Base-by-base conservation (phyloP, 2,888 invertebrate genomes). In the Erebia aethiops region DNA sequence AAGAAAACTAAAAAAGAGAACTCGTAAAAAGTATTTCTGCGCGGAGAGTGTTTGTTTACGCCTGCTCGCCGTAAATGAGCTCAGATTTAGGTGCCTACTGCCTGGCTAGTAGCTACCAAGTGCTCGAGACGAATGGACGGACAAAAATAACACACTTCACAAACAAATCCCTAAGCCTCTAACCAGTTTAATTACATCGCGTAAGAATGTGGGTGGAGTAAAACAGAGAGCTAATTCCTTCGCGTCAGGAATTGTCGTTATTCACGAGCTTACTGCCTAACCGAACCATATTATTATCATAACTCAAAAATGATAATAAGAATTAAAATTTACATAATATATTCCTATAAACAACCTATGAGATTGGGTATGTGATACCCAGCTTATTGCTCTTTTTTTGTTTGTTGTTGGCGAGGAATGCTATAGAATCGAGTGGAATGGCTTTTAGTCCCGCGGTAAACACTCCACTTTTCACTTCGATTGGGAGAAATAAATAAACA, bases 11-110 rank as follows among this genome's bases (percentile, higher is more conserved):
- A 57, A 57, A 26, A 21, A 14, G 21, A 43, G 16, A 41, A 43
- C 41, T 60, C 60, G 16, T 60, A 60, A 60, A 60, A 60, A 3
- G 41, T 60, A 60, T 60, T 43, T 60, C 43, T 16, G 60, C 11
- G 60, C 60, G 10, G 41, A 3, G 56, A 26, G 41, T 60, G 60
- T 60, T 60, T 60, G 16, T 60, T 41, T 60, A 41, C 60, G 60
- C 43, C 21, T 3, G 41, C 35, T 26, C 13, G 58, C 60, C n/a
- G 41, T n/a, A 35, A 9, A 9, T 3, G 35, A 21, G 56, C 58
- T 14, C 57, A 26, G 14, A 14, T n/a, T n/a, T 21, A 16, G 11
- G 56, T 21, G 13, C 16, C n/a, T 8, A 14, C n/a, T 35, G 43
- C 11, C 11, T 46, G 13, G 2, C 46, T 13, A 46, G 46, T 13